Base-by-base conservation (phyloP, 2,888 invertebrate species). In the Mactromeris polynyma region DNA sequence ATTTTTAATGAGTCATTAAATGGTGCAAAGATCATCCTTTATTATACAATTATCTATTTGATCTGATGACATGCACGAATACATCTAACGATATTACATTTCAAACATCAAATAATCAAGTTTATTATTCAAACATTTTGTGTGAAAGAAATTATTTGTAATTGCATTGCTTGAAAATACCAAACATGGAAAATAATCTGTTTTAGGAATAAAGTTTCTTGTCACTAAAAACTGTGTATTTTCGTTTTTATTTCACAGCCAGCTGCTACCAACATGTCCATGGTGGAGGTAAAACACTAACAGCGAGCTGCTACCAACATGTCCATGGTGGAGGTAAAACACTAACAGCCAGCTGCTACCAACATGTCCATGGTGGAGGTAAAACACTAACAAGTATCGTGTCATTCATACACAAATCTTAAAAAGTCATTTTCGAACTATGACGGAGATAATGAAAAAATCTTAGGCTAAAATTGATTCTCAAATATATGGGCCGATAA, bases 1-100 rank as follows among this genome's bases (percentile, higher is more conserved):
- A 17, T 46, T 64, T 64, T 64, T 26, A 64, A 64, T 64, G 58
- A 64, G 58, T 64, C 58, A 64, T 64, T 64, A 64, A 64, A 64
- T 26, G 58, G 26, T 64, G 26, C 26, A 26, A 64, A 64, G 58
- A 64, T 64, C 26, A 64, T n/a, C 26, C n/a, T n/a, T n/a, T n/a
- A n/a, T n/a, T 26, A 4, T 2, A 64, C n/a, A 64, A 64, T 64
- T 64, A 64, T 64, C 58, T 26, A 26, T n/a, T n/a, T 26, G 58
- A n/a, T 64, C 26, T 9, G n/a, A 64, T 64, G 3, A 26, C 58
- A 64, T 0, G 26, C 58, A 64, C 11, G 26, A 64, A 64, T 26
- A 64, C 58, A 64, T 64, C 26, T 21, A n/a, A 64, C n/a, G 7
- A 4, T 9, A 26, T 64, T 64, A 26, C 26, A 64, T 64, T 64